Evolutionary conservation across 2,888 invertebrate species (phyloP).

Genomic region (Apomyelois bistriatella): DNA sequence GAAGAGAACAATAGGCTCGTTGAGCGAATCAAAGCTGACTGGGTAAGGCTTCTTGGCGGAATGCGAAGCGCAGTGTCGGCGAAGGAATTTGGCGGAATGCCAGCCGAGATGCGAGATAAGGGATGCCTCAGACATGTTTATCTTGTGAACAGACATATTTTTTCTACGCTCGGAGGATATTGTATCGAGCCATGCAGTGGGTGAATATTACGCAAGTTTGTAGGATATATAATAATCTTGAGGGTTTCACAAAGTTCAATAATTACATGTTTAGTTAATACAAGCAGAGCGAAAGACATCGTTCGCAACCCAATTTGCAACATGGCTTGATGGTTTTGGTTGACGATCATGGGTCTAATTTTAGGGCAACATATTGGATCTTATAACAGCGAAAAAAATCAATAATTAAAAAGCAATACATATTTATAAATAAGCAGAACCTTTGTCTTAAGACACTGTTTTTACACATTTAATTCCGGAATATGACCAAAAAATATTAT

Average conservation of each 20-base stretch:
- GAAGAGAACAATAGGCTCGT: conserved; percentile 19
- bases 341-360: too few relatives aligned
- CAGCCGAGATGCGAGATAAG: conserved; percentile 15
- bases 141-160: conserved; percentile 9
- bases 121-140: conserved; percentile 7
- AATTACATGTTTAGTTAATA: too few relatives aligned
- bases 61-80: background rate
- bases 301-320: too few relatives aligned
- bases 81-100: conserved; percentile 17
- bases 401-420: too few relatives aligned
- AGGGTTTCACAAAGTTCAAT: background rate
- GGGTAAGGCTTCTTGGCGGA: conserved; percentile 18
- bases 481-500: too few relatives aligned
- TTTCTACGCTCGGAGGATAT: background rate
- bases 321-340: too few relatives aligned
- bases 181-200: background rate
- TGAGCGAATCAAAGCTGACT: conserved; percentile 21
- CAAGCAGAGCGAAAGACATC: too few relatives aligned
- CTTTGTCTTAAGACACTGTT: too few relatives aligned
- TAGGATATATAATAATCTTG: background rate
- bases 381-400: too few relatives aligned
- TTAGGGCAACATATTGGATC: too few relatives aligned
- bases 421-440: too few relatives aligned
- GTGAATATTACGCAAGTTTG: background rate
- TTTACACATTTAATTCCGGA: too few relatives aligned